Base-by-base conservation (phyloP, 2,797 vertebrate genomes). In the Notoglanidium macrostoma region DNA sequence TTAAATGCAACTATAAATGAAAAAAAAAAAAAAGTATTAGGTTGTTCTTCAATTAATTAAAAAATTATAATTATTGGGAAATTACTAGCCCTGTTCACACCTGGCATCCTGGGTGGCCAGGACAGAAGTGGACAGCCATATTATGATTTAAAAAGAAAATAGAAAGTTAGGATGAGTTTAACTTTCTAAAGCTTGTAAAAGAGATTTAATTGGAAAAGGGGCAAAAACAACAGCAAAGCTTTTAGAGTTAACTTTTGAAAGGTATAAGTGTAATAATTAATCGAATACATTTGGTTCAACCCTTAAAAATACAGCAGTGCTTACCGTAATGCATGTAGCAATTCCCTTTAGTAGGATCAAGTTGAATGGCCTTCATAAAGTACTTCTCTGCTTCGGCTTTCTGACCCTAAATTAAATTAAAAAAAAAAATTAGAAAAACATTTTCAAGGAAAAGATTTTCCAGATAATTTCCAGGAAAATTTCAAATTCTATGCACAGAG, bases 281-380 rank as follows among this genome's bases (percentile, higher is more conserved):
- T 46, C 3, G n/a, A n/a, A 81, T 32, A 78, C 23, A 78, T 32
- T 10, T 78, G 40, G n/a, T 32, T 78, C 29, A 55, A 21, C 15
- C 40, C 40, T 65, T 40, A 54, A 19, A 21, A 44, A 80, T 59
- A 61, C 63, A 87, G 83, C 59, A 57, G n/a, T 86, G 95, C 97
- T 89, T 95, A 99, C 98, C 98, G 88, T 99, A 99, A 96, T 99
- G 98, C 98, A 99, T 99, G 94, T 99, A 99, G 94, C 98, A 99
- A 94, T 98, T 99, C 94, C 98, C 98, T 95, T 99, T 99, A 91
- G 96, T 94, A 84, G 98, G 97, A 94, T 99, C 98, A 84, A 99
- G 96, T 85, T 98, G 97, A 95, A 99, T 98, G 91, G 98, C 98
- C 94, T 98, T 99, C 92, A 98, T 89, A 91, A 99, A 99, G 95